Evolutionary conservation across 23 tunicate genomes (phyloP).

Genomic region (Halocynthia roretzi): DNA sequence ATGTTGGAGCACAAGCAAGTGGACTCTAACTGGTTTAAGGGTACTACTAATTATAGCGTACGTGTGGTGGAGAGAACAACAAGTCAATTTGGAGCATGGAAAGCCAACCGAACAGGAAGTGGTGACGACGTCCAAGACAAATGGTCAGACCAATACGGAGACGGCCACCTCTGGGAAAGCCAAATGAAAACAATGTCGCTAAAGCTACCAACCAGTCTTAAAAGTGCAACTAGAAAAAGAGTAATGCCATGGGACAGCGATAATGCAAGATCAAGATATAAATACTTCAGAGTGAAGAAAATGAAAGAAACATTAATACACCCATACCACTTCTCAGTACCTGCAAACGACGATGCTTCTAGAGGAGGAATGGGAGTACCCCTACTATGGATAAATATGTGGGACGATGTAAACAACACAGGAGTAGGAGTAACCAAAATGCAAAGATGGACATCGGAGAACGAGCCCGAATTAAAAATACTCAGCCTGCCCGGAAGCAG

Average conservation of each 20-base stretch:
- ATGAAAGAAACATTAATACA: not conserved
- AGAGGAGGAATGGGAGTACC: conserved; percentile 1
- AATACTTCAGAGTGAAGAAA: not conserved
- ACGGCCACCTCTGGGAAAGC: not conserved
- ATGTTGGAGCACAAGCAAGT: no score
- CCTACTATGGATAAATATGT: not conserved
- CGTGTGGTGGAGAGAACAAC: no score
- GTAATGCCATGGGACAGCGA: not conserved
- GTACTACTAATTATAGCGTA: no score
- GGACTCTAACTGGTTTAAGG: no score
- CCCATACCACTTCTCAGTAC: not conserved
- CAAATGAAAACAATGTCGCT: not conserved
- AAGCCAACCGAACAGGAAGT: not conserved
- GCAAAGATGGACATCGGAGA: not conserved
- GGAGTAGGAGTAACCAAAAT: not conserved
- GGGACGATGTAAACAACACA: not conserved
- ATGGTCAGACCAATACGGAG: conserved; percentile 2
- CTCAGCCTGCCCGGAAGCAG: not conserved
- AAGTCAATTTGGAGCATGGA: not conserved
- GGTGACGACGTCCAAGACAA: not conserved
- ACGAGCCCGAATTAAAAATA: not conserved
- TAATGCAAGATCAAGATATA: not conserved
- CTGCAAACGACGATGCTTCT: not conserved
- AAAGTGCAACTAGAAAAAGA: not conserved
- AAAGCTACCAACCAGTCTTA: not conserved